Evolutionary conservation across 2,888 invertebrate genomes (phyloP), one percentile per base, ranked within the genome.

Genomic region (Dryadula phaetusa): DNA sequence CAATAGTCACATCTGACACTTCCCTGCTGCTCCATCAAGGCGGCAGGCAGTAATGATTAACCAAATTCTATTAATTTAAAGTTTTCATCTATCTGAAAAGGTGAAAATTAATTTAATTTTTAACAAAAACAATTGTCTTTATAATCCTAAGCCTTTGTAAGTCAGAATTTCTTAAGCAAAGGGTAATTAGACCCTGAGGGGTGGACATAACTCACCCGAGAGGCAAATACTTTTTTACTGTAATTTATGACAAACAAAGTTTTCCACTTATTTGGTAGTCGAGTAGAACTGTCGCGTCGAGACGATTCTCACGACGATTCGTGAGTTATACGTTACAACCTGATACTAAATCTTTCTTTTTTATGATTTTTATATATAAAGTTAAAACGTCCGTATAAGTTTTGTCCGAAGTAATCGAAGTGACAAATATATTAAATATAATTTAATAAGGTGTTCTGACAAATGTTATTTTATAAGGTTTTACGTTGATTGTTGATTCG

Each of bases 181-280:
- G 78, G 79, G 79, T 85, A 84, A 88, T 87, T 84, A 87, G 79
- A 73, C 80, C 78, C 67, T 63, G 63, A 60, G 68, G 70, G 72
- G 61, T 61, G 63, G 64, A 22, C 62, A 56, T 64, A 62, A 64
- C 49, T 70, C 64, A 63, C 53, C 66, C 25, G 47, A 44, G 62
- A 44, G 44, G 14, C 67, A 34, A 63, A 64, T 64, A 66, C 63
- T 70, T 70, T 70, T 67, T 62, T 69, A 49, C 28, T 10, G 58
- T 67, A 70, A 70, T 70, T 72, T 72, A 70, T 69, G 66, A 56
- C 66, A 65, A 66, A 60, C 69, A 72, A 72, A 72, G 52, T 72
- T 72, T 72, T 53, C 70, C 63, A 72, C 70, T 72, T 72, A 72
- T 70, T 72, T 63, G 49, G 44, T 42, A 62, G 62, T 66, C 66